A percentile compares a stretch with the other conserved stretches of the same genome.
These are phyloP conservation scores for Aramus guarauna DNA, from an alignment of 2,113 vertebrate species.

Conservation along the genomic window DNA sequence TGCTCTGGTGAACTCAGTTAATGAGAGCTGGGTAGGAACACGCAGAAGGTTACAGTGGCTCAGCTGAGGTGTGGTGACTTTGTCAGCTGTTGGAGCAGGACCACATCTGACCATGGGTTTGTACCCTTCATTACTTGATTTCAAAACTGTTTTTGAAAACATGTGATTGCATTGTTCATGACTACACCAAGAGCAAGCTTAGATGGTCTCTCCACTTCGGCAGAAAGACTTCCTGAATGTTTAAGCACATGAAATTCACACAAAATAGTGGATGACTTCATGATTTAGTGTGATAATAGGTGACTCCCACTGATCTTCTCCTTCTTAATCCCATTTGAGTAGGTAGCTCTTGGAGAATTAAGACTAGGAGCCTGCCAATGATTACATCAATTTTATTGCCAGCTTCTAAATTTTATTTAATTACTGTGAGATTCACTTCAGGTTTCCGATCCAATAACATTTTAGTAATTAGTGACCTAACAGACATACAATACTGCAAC, in stretches of 20 bases:
- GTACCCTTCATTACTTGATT: neutral
- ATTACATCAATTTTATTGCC: neutral
- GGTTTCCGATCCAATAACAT: neutral
- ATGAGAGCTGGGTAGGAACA: neutral
- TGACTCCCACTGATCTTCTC: neutral
- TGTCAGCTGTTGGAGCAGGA: neutral
- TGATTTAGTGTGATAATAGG: neutral
- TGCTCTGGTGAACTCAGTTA: neutral
- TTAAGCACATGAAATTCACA: neutral
- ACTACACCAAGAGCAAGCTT: neutral
- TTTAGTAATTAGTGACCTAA: neutral
- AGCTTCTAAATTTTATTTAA: neutral
- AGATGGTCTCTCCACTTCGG: neutral
- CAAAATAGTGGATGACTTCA: neutral
- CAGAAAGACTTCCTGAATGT: neutral
- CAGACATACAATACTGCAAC: neutral
- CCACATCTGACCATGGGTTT: neutral
- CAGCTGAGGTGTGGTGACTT: neutral
- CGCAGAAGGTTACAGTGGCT: neutral
- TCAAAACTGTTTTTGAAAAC: neutral
- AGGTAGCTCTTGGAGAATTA: neutral
- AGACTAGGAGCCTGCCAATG: neutral
- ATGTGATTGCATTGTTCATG: neutral
- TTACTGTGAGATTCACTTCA: neutral
- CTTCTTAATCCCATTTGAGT: neutral